These are phyloP conservation scores for Cyclophora albipunctata DNA, from an alignment of 2,888 invertebrate genomes.

Conservation along the genomic window DNA sequence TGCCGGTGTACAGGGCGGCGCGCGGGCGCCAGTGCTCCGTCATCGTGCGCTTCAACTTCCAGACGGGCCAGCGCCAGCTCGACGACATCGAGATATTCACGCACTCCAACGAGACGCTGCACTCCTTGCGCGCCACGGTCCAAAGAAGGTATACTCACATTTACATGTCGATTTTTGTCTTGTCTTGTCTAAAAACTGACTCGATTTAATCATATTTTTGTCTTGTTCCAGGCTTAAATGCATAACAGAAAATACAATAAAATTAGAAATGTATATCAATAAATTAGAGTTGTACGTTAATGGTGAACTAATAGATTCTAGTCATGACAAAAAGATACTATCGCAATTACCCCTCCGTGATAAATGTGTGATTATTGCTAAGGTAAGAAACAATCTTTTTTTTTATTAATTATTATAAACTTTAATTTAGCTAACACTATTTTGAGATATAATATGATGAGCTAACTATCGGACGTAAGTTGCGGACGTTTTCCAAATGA, in stretches of 20 bases:
- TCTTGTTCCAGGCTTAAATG: conserved; percentile 59
- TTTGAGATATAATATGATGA: no score
- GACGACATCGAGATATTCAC: conserved; percentile 95
- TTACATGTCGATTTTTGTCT: not conserved
- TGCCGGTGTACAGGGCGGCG: conserved; percentile 92
- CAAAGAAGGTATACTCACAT: conserved; percentile 71
- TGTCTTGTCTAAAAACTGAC: not conserved
- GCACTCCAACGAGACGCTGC: conserved; percentile 95
- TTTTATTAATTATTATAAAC: no score
- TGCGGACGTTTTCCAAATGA: no score
- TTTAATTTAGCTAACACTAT: no score
- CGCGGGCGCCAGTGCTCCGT: conserved; percentile 92
- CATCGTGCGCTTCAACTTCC: conserved; percentile 85
- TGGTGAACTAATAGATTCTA: conserved; percentile 89
- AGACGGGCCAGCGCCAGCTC: conserved; percentile 88
- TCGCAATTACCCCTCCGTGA: conserved; percentile 90
- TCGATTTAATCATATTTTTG: conserved; percentile 1
- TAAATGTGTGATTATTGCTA: conserved; percentile 84
- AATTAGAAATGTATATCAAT: conserved; percentile 92
- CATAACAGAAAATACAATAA: conserved; percentile 78
- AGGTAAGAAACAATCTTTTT: conserved; percentile 34
- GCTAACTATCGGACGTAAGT: no score
- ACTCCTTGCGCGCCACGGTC: conserved; percentile 86
- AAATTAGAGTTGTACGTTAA: conserved; percentile 94
- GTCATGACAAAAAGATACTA: conserved; percentile 90